Conservation (phyloP, 2,888 invertebrate genomes). For the Papilio elwesi region DNA sequence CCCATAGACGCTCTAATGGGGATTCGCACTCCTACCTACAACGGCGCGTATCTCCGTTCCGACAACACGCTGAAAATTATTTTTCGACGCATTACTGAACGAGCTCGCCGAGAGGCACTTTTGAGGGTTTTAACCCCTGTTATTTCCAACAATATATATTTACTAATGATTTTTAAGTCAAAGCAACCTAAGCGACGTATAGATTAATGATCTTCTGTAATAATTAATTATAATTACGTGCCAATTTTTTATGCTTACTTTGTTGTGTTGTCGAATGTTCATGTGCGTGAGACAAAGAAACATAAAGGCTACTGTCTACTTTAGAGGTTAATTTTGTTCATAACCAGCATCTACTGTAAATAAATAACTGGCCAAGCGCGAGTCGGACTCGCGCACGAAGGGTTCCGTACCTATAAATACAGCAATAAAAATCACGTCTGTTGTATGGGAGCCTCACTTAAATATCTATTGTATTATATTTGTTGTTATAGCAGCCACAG, state of each 20-base stretch:
- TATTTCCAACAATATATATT: constrained; percentile 24
- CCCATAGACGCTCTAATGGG: constrained; percentile 80
- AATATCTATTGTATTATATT: no score
- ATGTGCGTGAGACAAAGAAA: no score
- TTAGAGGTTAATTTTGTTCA: no score
- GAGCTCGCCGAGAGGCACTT: constrained; percentile 33
- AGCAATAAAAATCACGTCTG: no score
- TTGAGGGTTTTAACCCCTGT: constrained; percentile 33
- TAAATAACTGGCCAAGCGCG: no score
- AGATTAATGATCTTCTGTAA: neutral
- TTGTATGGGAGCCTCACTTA: no score
- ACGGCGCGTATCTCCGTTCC: constrained; percentile 44
- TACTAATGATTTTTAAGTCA: constrained; percentile 24
- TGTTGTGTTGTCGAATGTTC: neutral
- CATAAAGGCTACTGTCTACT: no score
- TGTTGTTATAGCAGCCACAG: no score
- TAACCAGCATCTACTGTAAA: no score
- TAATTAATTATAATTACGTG: neutral
- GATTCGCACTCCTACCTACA: constrained; percentile 57
- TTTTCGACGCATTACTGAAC: constrained; percentile 48
- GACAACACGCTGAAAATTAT: constrained; percentile 52
- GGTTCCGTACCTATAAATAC: no score
- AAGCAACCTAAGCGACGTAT: neutral
- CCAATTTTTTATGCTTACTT: neutral
- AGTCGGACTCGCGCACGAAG: no score